These are phyloP conservation scores for Atrina japonica DNA, from an alignment of 2,888 invertebrate species.

Conservation along the genomic window DNA sequence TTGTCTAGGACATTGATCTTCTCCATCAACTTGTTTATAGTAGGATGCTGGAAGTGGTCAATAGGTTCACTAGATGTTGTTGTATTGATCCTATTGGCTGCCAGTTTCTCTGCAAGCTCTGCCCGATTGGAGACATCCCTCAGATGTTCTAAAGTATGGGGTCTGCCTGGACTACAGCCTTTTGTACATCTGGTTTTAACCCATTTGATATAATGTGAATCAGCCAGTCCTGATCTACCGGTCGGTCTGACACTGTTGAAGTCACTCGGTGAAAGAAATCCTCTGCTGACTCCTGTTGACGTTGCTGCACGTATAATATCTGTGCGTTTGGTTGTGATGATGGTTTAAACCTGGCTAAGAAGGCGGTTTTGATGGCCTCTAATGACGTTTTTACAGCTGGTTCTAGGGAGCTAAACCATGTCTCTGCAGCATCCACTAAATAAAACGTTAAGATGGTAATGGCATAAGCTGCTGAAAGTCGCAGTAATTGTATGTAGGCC, in stretches of 20 bases:
- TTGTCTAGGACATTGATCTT: no score
- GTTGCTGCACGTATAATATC: background rate
- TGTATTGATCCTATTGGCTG: no score
- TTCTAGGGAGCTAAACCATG: background rate
- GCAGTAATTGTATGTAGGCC: background rate
- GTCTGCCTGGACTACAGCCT: background rate
- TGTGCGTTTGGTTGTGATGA: background rate
- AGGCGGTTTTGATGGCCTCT: background rate
- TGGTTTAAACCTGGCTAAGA: background rate
- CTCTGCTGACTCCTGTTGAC: background rate
- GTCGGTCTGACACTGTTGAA: background rate
- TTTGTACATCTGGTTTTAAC: background rate
- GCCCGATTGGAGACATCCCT: background rate
- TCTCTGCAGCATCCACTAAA: background rate
- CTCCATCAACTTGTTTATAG: no score
- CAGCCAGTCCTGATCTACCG: background rate
- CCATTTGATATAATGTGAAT: background rate
- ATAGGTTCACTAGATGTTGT: no score
- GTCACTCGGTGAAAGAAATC: background rate
- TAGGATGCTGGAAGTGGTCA: no score
- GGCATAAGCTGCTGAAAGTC: background rate
- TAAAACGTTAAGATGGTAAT: background rate
- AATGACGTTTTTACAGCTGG: background rate
- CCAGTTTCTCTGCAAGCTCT: background rate
- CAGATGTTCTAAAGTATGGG: slow-evolving; percentile 1